Conservation (phyloP, 2,888 invertebrate species). For the Blera fallax region DNA sequence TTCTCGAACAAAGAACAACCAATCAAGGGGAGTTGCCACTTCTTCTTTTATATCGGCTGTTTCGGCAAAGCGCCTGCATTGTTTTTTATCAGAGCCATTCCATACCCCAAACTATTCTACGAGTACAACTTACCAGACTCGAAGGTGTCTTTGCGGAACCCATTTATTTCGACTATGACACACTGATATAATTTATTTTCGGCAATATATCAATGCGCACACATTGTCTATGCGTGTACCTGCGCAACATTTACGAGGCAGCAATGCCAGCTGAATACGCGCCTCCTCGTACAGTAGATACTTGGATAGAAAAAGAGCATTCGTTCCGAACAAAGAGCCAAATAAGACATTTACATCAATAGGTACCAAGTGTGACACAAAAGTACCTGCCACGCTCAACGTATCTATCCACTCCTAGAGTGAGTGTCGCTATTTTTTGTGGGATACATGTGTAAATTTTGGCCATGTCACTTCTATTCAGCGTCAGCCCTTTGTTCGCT, state of each 20-base stretch:
- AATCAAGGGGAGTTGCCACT: slow-evolving; percentile 63
- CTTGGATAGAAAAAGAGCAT: slow-evolving; percentile 31
- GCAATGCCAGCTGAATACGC: slow-evolving; percentile 44
- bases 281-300: slow-evolving; percentile 56
- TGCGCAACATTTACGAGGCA: slow-evolving; percentile 41
- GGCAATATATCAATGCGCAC: slow-evolving; percentile 71
- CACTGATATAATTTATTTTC: slow-evolving; percentile 71
- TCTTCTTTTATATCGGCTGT: slow-evolving; percentile 35
- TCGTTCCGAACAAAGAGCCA: slow-evolving; percentile 62
- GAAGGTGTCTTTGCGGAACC: slow-evolving; percentile 69
- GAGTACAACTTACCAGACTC: slow-evolving; percentile 48
- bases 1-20: slow-evolving; percentile 35
- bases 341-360: slow-evolving; percentile 71
- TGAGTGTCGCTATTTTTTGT: slow-evolving; percentile 65
- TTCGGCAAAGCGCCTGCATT: slow-evolving; percentile 36
- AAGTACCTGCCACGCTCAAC: slow-evolving; percentile 61
- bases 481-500: slow-evolving; percentile 63
- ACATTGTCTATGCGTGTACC: slow-evolving; percentile 54
- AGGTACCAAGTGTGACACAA: slow-evolving; percentile 64
- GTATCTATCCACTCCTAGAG: slow-evolving; percentile 16
- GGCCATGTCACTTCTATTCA: slow-evolving; percentile 71
- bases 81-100: slow-evolving; percentile 7
- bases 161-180: slow-evolving; percentile 68
- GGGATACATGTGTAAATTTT: slow-evolving; percentile 71
- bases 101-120: slow-evolving; percentile 2